phyloP scores from a whole-genome alignment of 2,113 vertebrate genomes.

The Spea multiplicata region DNA sequence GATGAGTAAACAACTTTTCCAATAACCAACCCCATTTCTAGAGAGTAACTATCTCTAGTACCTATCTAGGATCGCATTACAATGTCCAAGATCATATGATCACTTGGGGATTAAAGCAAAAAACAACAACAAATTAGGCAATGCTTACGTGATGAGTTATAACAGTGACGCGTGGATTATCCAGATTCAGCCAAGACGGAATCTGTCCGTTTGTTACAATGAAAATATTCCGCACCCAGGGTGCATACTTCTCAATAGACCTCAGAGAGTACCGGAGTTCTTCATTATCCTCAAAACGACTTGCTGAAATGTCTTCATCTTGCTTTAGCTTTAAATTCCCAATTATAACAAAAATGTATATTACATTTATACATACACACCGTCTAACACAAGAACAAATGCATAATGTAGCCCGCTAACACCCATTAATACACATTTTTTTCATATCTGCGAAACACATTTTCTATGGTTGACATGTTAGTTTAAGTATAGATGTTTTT shows the following conservation, averaged over 20 bases:
- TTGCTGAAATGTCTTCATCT: constrained; percentile 93
- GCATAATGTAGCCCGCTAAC: not conserved
- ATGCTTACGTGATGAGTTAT: constrained; percentile 83
- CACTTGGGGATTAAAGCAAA: not conserved
- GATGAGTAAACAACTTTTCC: no score
- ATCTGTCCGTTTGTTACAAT: constrained; percentile 98
- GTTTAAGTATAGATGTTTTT: not conserved
- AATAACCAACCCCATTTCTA: no score
- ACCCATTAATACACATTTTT: no score
- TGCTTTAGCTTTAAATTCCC: constrained; percentile 77
- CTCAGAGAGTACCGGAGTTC: constrained; percentile 92
- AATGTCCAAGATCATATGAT: no score
- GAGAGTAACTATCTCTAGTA: no score
- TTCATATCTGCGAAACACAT: no score
- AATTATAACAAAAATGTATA: not conserved
- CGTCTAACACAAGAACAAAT: no score
- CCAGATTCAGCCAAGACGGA: constrained; percentile 96
- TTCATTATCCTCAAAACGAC: constrained; percentile 96
- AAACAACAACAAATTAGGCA: not conserved
- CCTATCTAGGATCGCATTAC: no score
- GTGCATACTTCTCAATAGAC: constrained; percentile 90
- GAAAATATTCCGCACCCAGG: constrained; percentile 94
- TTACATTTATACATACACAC: not conserved
- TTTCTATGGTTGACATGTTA: no score
- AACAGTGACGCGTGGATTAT: constrained; percentile 88